Evolutionary conservation across 2,888 invertebrate genomes (phyloP).

Genomic region (Azorinus chamasolen): DNA sequence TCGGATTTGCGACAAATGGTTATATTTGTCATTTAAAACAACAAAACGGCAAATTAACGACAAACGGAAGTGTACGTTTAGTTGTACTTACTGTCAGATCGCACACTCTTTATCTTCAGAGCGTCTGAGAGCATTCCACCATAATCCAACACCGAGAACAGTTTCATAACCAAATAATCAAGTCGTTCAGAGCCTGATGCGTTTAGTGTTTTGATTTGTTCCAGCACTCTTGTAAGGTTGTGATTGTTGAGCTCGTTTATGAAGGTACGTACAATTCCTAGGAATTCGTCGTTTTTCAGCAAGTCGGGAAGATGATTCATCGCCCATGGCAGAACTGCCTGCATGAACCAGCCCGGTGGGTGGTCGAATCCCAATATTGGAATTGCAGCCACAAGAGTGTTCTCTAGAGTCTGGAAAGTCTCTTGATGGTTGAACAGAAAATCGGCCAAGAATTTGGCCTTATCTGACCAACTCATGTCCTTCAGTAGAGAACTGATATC

Average conservation of each 20-base stretch:
- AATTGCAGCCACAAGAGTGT: slow-evolving; percentile 23
- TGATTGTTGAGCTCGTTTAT: slow-evolving; percentile 9
- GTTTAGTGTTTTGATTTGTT: not conserved
- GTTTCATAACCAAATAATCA: slow-evolving; percentile 20
- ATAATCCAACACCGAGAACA: slow-evolving; percentile 29
- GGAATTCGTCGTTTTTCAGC: slow-evolving; percentile 23
- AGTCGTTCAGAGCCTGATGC: slow-evolving; percentile 1
- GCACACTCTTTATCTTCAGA: not conserved
- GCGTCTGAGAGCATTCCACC: slow-evolving; percentile 12
- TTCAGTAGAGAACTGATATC: slow-evolving; percentile 2
- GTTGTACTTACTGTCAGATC: slow-evolving; percentile 43
- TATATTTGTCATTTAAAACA: too few relatives aligned
- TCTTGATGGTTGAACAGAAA: not conserved
- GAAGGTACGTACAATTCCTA: slow-evolving; percentile 8
- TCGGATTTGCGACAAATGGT: too few relatives aligned
- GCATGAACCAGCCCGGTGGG: slow-evolving; percentile 10
- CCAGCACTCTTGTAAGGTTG: not conserved
- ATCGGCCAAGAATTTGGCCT: slow-evolving; percentile 11
- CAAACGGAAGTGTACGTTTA: slow-evolving; percentile 38
- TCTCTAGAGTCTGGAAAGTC: slow-evolving; percentile 21
- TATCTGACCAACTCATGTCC: slow-evolving; percentile 2
- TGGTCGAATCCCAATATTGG: slow-evolving; percentile 41
- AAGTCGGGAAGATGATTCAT: slow-evolving; percentile 24
- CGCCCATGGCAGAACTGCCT: slow-evolving; percentile 16
- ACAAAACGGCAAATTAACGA: too few relatives aligned